Evolutionary conservation across 2,797 vertebrate species (phyloP).

Genomic region (Hippoglossus hippoglossus): DNA sequence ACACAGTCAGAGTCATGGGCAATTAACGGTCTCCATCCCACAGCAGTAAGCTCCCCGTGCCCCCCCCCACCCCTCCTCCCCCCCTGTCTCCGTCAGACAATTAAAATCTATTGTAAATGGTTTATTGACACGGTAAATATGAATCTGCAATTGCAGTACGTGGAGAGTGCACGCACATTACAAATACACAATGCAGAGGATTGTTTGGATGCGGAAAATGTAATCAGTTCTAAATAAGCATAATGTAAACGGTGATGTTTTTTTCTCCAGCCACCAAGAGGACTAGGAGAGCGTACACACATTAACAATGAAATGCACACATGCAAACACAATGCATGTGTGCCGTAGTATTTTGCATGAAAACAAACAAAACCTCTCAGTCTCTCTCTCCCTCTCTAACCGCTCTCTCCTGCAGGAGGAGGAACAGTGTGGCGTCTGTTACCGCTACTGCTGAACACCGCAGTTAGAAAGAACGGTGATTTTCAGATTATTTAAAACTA

Average conservation of each 20-base stretch:
- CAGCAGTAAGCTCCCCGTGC: conserved; percentile 33
- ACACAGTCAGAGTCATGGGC: conserved; percentile 68
- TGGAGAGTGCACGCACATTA: conserved; percentile 48
- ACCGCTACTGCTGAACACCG: too few species aligned
- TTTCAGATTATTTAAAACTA: background rate
- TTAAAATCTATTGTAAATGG: conserved; percentile 66
- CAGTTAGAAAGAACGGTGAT: too few species aligned
- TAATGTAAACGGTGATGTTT: conserved; percentile 24
- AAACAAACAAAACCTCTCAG: background rate
- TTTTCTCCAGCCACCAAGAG: background rate
- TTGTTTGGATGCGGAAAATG: conserved; percentile 59
- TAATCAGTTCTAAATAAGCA: conserved; percentile 58
- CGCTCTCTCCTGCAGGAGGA: background rate
- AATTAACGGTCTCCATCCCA: conserved; percentile 67
- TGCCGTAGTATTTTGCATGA: conserved; percentile 4
- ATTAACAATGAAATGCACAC: conserved; percentile 32
- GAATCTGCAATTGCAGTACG: conserved; percentile 58
- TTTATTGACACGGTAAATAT: conserved; percentile 75
- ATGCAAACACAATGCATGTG: conserved; percentile 1
- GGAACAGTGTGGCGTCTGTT: background rate
- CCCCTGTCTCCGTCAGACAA: conserved; percentile 55
- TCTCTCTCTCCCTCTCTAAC: background rate
- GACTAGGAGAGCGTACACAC: conserved; percentile 26
- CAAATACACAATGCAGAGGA: conserved; percentile 54
- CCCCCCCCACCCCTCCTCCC: conserved; percentile 17